Evolutionary conservation across 1,140 invertebrate species (phyloP).

Genomic region (Archivesica marissinica): DNA sequence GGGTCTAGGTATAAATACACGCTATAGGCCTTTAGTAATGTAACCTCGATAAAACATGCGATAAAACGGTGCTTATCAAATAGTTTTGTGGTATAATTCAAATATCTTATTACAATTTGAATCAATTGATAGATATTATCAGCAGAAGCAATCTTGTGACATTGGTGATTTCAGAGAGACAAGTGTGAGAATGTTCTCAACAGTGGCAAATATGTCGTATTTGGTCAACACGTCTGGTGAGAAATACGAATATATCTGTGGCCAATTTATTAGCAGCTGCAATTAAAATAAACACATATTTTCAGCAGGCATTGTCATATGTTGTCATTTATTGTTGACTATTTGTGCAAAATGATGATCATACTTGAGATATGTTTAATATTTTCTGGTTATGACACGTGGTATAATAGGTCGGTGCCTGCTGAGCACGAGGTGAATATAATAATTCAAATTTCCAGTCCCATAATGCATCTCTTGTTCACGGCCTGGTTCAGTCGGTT

Average conservation of each 20-base stretch:
- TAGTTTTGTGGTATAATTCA: conserved; percentile 56
- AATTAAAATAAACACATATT: conserved; percentile 14
- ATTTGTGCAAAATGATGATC: conserved; percentile 5
- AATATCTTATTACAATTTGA: conserved; percentile 53
- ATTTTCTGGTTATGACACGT: no score
- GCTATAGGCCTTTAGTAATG: conserved; percentile 32
- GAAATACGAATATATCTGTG: not conserved
- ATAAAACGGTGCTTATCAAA: conserved; percentile 32
- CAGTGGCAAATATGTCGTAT: not conserved
- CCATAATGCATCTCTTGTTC: no score
- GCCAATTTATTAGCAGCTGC: not conserved
- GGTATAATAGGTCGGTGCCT: no score
- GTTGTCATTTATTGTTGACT: not conserved
- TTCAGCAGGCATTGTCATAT: conserved; percentile 4
- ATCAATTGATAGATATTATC: conserved; percentile 55
- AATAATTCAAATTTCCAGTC: no score
- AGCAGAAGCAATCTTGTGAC: conserved; percentile 25
- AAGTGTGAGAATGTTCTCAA: conserved; percentile 25
- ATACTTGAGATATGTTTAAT: not conserved
- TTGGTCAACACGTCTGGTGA: not conserved
- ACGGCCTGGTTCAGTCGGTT: no score
- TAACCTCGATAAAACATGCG: conserved; percentile 16
- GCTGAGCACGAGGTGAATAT: no score
- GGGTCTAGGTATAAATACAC: conserved; percentile 29
- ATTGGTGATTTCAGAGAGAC: not conserved